A percentile compares a stretch with the other conserved stretches of the same genome.
phyloP scores from a whole-genome alignment of 2,113 vertebrate genomes.

The Astur gentilis region DNA sequence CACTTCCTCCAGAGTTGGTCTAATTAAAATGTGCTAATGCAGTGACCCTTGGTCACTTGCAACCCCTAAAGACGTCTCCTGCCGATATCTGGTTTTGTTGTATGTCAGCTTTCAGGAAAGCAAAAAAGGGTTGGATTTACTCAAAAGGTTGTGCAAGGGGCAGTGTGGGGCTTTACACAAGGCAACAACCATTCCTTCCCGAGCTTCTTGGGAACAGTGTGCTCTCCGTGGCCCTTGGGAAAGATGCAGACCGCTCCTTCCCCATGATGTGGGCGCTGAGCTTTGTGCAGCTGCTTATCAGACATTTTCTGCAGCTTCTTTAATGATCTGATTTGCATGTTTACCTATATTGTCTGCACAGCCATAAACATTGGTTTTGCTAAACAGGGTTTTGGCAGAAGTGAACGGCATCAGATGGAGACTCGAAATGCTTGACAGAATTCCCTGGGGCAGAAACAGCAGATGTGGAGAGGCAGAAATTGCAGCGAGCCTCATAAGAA shows the following conservation, averaged over 20 bases:
- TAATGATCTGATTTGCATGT: not conserved
- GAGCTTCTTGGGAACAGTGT: not conserved
- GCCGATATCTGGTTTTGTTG: not conserved
- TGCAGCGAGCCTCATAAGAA: not conserved
- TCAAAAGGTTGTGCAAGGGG: not conserved
- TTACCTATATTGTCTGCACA: not conserved
- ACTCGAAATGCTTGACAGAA: not conserved
- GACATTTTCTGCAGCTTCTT: not conserved
- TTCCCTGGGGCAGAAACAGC: not conserved
- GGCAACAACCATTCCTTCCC: not conserved
- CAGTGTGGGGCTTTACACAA: not conserved
- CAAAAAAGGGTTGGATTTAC: not conserved
- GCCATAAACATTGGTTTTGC: not conserved
- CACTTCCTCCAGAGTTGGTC: not conserved
- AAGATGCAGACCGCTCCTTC: not conserved
- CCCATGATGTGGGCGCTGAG: not conserved
- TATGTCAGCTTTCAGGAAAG: not conserved
- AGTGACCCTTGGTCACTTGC: not conserved
- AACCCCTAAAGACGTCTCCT: not conserved
- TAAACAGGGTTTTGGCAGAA: not conserved
- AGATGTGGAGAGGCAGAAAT: not conserved
- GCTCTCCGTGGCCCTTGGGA: not conserved
- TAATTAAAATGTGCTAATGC: conserved; percentile 31
- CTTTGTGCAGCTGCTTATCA: not conserved
- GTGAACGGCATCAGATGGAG: not conserved